Conservation (phyloP, 2,888 invertebrate genomes). For the Euplexia lucipara region DNA sequence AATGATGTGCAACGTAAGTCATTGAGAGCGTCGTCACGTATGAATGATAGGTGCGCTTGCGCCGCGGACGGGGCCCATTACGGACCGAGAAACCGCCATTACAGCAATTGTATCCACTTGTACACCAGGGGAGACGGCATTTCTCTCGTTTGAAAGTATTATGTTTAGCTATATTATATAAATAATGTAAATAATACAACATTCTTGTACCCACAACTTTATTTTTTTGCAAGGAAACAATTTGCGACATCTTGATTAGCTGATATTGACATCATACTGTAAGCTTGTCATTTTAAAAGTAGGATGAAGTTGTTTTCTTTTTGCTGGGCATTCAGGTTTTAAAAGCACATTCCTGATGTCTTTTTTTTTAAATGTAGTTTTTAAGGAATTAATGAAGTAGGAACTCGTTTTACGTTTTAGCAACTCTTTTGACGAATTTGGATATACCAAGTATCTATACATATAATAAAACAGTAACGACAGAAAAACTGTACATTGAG, state of each 20-base stretch:
- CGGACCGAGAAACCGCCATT: conserved; percentile 74
- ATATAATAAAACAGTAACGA: no score
- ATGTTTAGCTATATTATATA: conserved; percentile 8
- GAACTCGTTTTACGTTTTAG: background rate
- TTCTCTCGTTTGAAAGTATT: conserved; percentile 55
- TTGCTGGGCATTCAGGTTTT: conserved; percentile 8
- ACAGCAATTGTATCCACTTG: conserved; percentile 71
- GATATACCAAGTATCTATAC: no score
- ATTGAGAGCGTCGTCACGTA: conserved; percentile 74
- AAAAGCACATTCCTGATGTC: background rate
- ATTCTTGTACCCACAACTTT: background rate
- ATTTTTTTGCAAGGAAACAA: conserved; percentile 8
- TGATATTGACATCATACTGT: conserved; percentile 26
- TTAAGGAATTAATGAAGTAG: background rate
- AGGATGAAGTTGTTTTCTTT: background rate
- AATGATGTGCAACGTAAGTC: conserved; percentile 66
- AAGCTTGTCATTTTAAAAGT: conserved; percentile 15
- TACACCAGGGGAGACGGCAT: conserved; percentile 49
- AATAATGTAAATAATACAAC: conserved; percentile 1
- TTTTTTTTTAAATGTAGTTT: background rate
- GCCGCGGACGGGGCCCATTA: conserved; percentile 75
- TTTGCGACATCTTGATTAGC: conserved; percentile 14
- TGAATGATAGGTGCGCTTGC: conserved; percentile 67
- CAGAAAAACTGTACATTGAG: no score
- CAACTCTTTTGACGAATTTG: background rate